A percentile compares a stretch with the other conserved stretches of the same genome.
Evolutionary conservation across 2,797 vertebrate genomes (phyloP).

Genomic region (Gobionotothen gibberifrons): DNA sequence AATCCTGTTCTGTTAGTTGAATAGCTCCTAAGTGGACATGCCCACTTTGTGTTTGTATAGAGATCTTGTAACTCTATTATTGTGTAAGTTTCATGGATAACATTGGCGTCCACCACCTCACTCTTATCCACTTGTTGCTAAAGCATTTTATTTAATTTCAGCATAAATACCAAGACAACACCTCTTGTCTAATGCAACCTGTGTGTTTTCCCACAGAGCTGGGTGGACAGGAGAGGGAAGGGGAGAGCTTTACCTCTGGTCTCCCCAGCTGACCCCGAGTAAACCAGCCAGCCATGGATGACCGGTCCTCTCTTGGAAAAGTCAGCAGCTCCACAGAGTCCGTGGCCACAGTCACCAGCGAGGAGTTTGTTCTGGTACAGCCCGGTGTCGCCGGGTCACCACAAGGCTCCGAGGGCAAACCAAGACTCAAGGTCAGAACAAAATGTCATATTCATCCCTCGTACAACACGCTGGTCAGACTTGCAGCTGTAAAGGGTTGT

Average conservation of each 20-base stretch:
- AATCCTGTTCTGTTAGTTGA: not conserved
- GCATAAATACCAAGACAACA: not conserved
- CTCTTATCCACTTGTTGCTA: not conserved
- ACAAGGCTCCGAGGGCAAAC: constrained; percentile 88
- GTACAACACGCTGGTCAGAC: not conserved
- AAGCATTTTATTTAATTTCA: not conserved
- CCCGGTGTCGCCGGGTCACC: constrained; percentile 83
- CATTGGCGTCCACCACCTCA: not conserved
- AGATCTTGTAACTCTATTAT: not conserved
- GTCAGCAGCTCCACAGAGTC: constrained; percentile 89
- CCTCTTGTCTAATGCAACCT: not conserved
- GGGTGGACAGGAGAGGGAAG: constrained; percentile 53
- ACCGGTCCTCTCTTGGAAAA: constrained; percentile 88
- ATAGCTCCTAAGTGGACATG: not conserved
- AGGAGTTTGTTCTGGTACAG: constrained; percentile 95
- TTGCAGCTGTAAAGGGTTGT: not conserved
- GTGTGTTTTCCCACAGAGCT: constrained; percentile 29
- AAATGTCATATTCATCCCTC: not conserved
- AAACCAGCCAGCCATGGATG: constrained; percentile 85
- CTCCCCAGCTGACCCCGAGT: constrained; percentile 57
- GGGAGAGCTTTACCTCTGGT: constrained; percentile 65
- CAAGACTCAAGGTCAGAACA: constrained; percentile 88
- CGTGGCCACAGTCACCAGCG: constrained; percentile 90
- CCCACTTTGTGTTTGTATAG: not conserved
- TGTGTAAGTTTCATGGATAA: not conserved